Conservation (phyloP, 2,797 vertebrate genomes). For the Stomatorhinus walkeri region DNA sequence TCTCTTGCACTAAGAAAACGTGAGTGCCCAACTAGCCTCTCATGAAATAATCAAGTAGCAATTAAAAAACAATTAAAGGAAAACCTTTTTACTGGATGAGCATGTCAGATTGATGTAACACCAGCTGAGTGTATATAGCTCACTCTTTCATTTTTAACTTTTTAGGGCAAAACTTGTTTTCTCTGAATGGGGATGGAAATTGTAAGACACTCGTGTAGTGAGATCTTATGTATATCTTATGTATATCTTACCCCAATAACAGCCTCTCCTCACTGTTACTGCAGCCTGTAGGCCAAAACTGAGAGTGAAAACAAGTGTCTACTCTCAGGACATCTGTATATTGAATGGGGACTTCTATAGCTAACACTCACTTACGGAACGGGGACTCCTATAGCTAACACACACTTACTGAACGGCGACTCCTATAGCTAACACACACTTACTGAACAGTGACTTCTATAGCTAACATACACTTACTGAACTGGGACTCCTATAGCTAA, state of each 20-base stretch:
- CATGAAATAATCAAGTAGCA: slow-evolving; percentile 4
- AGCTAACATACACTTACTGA: neutral
- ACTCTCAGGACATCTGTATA: neutral
- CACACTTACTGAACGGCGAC: neutral
- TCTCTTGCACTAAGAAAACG: neutral
- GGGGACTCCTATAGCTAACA: neutral
- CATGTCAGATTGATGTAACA: neutral
- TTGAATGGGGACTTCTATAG: neutral
- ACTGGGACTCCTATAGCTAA: neutral
- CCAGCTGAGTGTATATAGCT: neutral
- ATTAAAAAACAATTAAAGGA: neutral
- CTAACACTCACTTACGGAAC: neutral
- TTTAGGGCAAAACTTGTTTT: neutral
- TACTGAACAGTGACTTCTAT: neutral
- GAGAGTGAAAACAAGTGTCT: neutral
- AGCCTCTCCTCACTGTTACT: neutral
- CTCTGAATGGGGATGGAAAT: neutral
- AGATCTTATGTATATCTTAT: neutral
- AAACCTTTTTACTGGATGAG: neutral
- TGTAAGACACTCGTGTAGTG: neutral
- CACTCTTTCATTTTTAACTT: neutral
- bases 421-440: neutral
- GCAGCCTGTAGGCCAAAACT: neutral
- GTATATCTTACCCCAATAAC: neutral
- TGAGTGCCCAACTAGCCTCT: neutral